Evolutionary conservation across 2,888 invertebrate species (phyloP).

Genomic region (Epinotia bilunana): DNA sequence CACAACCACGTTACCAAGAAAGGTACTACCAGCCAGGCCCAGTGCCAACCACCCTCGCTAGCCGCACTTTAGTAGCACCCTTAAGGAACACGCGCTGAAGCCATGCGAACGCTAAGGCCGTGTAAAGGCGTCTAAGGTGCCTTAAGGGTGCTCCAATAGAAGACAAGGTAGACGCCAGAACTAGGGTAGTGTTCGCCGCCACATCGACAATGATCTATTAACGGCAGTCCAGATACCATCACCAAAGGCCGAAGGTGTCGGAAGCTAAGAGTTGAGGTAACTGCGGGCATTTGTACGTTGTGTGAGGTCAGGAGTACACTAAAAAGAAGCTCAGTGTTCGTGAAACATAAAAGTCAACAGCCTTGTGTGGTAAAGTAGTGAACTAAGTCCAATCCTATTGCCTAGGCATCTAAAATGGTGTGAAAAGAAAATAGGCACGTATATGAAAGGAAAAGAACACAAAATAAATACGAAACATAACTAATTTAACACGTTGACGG

Average conservation of each 20-base stretch:
- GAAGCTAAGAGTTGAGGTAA: constrained; percentile 84
- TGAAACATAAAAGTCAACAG: constrained; percentile 82
- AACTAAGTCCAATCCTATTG: constrained; percentile 82
- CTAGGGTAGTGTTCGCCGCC: constrained; percentile 75
- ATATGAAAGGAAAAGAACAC: constrained; percentile 69
- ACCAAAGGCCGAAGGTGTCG: constrained; percentile 80
- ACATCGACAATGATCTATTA: constrained; percentile 63
- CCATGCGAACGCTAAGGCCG: neutral
- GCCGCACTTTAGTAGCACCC: constrained; percentile 72
- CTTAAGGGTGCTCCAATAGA: constrained; percentile 70
- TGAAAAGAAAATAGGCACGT: constrained; percentile 81
- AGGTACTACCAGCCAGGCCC: constrained; percentile 61
- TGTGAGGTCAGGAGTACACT: constrained; percentile 83
- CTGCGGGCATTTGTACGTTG: constrained; percentile 84
- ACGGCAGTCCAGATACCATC: constrained; percentile 68
- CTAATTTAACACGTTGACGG: constrained; percentile 80
- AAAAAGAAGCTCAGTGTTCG: constrained; percentile 83
- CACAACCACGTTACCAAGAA: constrained; percentile 80
- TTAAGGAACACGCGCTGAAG: constrained; percentile 61
- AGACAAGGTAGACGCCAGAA: constrained; percentile 67
- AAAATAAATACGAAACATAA: constrained; percentile 75
- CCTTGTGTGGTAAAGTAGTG: constrained; percentile 83
- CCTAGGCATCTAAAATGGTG: constrained; percentile 83
- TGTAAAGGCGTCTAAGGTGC: constrained; percentile 51
- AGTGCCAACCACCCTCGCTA: constrained; percentile 60